These are phyloP conservation scores for Chelonoidis abingdonii DNA, from an alignment of 2,113 vertebrate species.

Conservation along the genomic window DNA sequence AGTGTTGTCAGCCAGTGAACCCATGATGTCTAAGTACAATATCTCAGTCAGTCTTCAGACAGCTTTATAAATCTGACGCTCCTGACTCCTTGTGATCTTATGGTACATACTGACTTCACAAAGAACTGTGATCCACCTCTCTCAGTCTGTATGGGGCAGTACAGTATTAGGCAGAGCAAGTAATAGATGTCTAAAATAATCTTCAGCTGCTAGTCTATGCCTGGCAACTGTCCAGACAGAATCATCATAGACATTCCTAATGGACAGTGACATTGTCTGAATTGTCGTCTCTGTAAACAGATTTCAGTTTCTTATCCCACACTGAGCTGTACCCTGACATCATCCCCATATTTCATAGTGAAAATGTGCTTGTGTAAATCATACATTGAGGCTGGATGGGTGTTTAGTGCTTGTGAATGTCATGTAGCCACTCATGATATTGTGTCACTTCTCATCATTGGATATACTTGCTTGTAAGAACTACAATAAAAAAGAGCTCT, in stretches of 20 bases:
- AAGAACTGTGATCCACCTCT: neutral
- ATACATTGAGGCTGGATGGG: neutral
- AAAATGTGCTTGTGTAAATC: neutral
- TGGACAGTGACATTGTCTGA: neutral
- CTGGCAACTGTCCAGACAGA: neutral
- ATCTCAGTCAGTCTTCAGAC: neutral
- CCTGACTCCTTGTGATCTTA: neutral
- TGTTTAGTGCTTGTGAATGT: neutral
- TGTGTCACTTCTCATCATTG: neutral
- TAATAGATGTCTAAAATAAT: neutral
- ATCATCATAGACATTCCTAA: neutral
- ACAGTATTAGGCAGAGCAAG: neutral
- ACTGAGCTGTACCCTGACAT: neutral
- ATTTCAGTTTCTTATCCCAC: neutral
- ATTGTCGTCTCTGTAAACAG: neutral
- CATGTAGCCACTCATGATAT: neutral
- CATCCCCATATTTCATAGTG: neutral
- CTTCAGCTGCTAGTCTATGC: neutral
- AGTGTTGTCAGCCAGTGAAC: neutral
- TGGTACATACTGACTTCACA: neutral
- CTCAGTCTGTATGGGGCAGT: neutral
- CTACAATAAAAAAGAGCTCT: rapidly evolving
- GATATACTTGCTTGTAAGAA: neutral
- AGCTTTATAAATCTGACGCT: rapidly evolving
- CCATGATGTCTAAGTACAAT: neutral